These are phyloP conservation scores for Zhengitettix transpicula DNA, from an alignment of 2,888 invertebrate species.

Conservation along the genomic window DNA sequence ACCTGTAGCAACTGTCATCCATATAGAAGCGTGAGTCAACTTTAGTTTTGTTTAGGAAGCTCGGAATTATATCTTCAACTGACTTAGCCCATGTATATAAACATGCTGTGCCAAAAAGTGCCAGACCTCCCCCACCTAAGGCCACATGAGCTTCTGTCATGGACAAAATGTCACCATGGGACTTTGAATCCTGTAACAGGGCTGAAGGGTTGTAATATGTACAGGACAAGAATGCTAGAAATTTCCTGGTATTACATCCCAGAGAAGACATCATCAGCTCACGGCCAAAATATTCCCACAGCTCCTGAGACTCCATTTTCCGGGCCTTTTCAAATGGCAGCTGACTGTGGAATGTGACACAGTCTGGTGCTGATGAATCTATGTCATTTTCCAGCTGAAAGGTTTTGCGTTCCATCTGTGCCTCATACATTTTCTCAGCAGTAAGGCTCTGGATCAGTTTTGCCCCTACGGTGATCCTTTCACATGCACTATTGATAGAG, in stretches of 20 bases:
- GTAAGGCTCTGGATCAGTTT: constrained; percentile 72
- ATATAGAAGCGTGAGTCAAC: constrained; percentile 59
- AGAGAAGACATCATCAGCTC: constrained; percentile 60
- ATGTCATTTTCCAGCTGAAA: constrained; percentile 59
- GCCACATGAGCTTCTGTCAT: constrained; percentile 73
- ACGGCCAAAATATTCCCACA: constrained; percentile 73
- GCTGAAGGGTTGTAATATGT: constrained; percentile 44
- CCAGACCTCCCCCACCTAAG: constrained; percentile 79
- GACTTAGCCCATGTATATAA: constrained; percentile 76
- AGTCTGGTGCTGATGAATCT: constrained; percentile 32
- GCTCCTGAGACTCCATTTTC: constrained; percentile 53
- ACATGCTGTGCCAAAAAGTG: constrained; percentile 77
- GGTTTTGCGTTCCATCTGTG: constrained; percentile 59
- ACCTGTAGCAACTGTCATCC: constrained; percentile 83
- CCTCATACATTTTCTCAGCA: constrained; percentile 72
- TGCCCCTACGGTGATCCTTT: constrained; percentile 56
- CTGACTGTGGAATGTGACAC: constrained; percentile 55
- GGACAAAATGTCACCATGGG: constrained; percentile 50
- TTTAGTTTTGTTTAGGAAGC: constrained; percentile 39
- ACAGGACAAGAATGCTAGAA: constrained; percentile 76
- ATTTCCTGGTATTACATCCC: constrained; percentile 56
- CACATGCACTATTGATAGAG: constrained; percentile 53
- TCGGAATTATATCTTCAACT: constrained; percentile 46
- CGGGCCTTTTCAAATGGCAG: constrained; percentile 53
- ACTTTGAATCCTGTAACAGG: constrained; percentile 36